phyloP scores from a whole-genome alignment of 2,888 invertebrate species.

The Heteromyza rotundicornis region DNA sequence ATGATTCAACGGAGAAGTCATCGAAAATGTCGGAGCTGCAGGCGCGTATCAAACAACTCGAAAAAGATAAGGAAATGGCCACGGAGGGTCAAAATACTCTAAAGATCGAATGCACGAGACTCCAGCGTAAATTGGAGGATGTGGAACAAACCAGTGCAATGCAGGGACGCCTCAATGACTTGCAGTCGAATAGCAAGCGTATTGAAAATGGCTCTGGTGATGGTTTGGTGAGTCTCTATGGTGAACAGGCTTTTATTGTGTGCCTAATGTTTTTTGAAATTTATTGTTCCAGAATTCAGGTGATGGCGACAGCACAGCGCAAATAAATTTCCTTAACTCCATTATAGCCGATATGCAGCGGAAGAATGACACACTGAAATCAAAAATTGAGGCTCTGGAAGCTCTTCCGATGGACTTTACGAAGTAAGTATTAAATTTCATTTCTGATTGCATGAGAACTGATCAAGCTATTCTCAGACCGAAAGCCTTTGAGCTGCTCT shows the following conservation, averaged over 20 bases:
- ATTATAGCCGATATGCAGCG: conserved; percentile 96
- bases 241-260: no score
- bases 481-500: conserved; percentile 64
- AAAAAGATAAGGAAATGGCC: conserved; percentile 31
- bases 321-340: conserved; percentile 91
- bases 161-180: conserved; percentile 37
- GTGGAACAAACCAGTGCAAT: conserved; percentile 43
- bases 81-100: conserved; percentile 35
- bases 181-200: conserved; percentile 29
- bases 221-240: conserved; percentile 21
- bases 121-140: conserved; percentile 43
- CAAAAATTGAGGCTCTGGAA: conserved; percentile 80
- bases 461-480: conserved; percentile 64
- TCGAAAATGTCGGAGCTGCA: conserved; percentile 35
- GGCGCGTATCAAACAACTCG: conserved; percentile 35
- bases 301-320: conserved; percentile 65
- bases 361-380: conserved; percentile 85
- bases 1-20: conserved; percentile 36
- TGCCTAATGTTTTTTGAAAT: conserved; percentile 1
- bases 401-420: conserved; percentile 60
- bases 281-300: conserved; percentile 44
- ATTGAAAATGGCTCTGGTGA: conserved; percentile 29
- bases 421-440: conserved; percentile 61
- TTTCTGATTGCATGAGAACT: no score
- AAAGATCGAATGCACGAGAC: conserved; percentile 33